These are phyloP conservation scores for Gymnoscopelus microlampas DNA, from an alignment of 2,797 vertebrate genomes.

Conservation along the genomic window DNA sequence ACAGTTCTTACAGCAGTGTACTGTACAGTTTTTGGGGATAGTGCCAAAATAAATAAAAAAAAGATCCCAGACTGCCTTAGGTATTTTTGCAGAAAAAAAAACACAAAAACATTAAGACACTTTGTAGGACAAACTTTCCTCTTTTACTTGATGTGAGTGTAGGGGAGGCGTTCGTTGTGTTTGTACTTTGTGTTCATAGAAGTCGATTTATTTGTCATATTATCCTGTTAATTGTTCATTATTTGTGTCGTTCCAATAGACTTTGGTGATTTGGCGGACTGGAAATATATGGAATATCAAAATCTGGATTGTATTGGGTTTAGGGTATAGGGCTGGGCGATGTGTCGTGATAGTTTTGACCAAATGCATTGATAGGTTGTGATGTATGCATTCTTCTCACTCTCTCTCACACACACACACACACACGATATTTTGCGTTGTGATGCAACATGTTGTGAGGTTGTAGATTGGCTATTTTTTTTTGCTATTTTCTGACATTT, in stretches of 20 bases:
- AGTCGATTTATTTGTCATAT: conserved; percentile 23
- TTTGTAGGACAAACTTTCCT: conserved; percentile 11
- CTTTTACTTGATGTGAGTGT: conserved; percentile 14
- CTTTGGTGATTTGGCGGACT: conserved; percentile 8
- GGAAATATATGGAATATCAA: not conserved
- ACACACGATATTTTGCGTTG: too few relatives aligned
- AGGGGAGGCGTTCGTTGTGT: conserved; percentile 5
- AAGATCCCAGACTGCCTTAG: conserved; percentile 52
- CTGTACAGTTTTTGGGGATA: conserved; percentile 29
- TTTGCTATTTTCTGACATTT: too few relatives aligned
- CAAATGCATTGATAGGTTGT: too few relatives aligned
- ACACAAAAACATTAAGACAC: not conserved
- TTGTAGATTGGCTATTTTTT: too few relatives aligned
- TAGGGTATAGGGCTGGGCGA: not conserved
- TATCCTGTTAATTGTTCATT: conserved; percentile 14
- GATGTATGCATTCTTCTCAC: too few relatives aligned
- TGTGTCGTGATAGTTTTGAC: not conserved
- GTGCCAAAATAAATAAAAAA: conserved; percentile 57
- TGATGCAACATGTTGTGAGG: too few relatives aligned
- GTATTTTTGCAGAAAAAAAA: conserved; percentile 26
- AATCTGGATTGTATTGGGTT: not conserved
- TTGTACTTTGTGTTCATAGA: conserved; percentile 18
- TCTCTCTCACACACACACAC: too few relatives aligned
- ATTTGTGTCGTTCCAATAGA: conserved; percentile 29
- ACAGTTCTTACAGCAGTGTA: conserved; percentile 7